Conservation (phyloP, 2,113 vertebrate genomes). For the Hepsetus odoe region DNA sequence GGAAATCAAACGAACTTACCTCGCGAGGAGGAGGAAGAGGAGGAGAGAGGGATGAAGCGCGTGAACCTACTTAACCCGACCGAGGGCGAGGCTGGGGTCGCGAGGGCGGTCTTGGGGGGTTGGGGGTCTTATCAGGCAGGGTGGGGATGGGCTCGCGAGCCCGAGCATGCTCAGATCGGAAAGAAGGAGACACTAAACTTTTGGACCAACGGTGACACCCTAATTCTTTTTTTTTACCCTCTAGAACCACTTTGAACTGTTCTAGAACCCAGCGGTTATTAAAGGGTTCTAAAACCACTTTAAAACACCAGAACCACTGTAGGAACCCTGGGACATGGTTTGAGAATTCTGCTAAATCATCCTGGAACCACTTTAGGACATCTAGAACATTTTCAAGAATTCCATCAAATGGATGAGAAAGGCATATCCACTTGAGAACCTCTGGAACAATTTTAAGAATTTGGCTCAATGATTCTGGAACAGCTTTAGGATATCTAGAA, state of each 20-base stretch:
- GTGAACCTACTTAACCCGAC: slow-evolving; percentile 72
- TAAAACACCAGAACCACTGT: neutral
- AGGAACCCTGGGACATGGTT: too few species aligned
- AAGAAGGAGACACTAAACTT: too few species aligned
- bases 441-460: neutral
- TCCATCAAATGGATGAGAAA: too few species aligned
- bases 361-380: neutral
- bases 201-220: neutral
- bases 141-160: neutral
- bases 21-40: slow-evolving; percentile 42
- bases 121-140: slow-evolving; percentile 2
- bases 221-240: too few species aligned
- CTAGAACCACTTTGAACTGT: too few species aligned
- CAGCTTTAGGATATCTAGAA: too few species aligned
- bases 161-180: too few species aligned
- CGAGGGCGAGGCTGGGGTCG: slow-evolving; percentile 68
- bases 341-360: too few species aligned
- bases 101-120: slow-evolving; percentile 72
- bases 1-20: slow-evolving; percentile 61
- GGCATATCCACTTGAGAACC: neutral
- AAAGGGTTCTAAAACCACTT: neutral
- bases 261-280: too few species aligned
- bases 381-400: too few species aligned
- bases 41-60: slow-evolving; percentile 59
- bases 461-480: neutral